A percentile compares a stretch with the other conserved stretches of the same genome.
Evolutionary conservation across 2,797 vertebrate genomes (phyloP).

Genomic region (Threskiornis aethiopicus): DNA sequence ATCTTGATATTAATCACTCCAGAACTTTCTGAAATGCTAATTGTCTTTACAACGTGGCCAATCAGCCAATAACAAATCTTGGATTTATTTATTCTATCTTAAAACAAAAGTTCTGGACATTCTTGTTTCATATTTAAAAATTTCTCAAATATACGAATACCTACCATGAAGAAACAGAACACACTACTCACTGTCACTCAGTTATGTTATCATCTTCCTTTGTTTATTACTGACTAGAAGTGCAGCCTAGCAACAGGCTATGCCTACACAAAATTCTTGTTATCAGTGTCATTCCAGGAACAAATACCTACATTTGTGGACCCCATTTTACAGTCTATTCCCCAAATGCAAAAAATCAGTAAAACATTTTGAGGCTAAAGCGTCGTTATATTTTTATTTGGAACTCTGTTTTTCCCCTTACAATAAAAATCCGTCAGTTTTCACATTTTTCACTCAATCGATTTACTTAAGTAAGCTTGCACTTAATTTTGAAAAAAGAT

Average conservation of each 20-base stretch:
- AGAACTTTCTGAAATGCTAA: neutral
- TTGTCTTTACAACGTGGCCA: neutral
- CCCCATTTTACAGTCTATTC: neutral
- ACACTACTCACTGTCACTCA: slow-evolving; percentile 31
- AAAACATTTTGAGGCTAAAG: neutral
- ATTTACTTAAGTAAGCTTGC: neutral
- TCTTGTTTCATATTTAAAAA: neutral
- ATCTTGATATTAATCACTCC: neutral
- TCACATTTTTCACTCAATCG: neutral
- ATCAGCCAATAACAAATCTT: neutral
- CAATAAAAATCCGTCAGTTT: neutral
- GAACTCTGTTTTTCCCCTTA: neutral
- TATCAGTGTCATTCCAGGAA: neutral
- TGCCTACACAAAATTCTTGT: slow-evolving; percentile 1
- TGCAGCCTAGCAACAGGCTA: slow-evolving; percentile 45
- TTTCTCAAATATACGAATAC: neutral
- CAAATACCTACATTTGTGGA: neutral
- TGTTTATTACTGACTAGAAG: slow-evolving; percentile 31
- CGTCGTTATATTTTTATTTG: neutral
- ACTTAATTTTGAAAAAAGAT: neutral
- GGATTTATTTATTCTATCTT: neutral
- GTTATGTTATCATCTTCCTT: slow-evolving; percentile 11
- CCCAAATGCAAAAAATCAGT: neutral
- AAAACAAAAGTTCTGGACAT: neutral
- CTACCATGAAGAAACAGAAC: neutral